Evolutionary conservation across 53 echinoderm and acorn worm species (phyloP).

Genomic region (Henricia sp.): DNA sequence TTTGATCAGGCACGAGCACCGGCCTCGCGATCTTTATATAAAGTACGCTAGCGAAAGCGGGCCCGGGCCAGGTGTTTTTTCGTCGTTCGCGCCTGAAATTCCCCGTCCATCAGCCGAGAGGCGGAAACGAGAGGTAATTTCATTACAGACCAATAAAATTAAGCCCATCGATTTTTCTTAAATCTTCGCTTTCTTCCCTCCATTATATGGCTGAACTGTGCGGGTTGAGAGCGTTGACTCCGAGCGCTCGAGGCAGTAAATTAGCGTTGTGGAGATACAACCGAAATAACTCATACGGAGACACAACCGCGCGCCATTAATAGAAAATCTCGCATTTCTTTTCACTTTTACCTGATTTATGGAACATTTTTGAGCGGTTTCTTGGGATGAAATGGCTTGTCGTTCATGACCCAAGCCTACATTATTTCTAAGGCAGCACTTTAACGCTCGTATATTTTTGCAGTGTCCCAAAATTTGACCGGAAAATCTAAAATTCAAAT

Average conservation of each 20-base stretch:
- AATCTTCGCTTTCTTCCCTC: constrained; percentile 37
- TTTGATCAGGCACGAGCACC: no score
- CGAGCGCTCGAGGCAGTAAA: constrained; percentile 51
- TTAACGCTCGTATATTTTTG: no score
- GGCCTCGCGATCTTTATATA: background rate
- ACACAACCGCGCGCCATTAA: no score
- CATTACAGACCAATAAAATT: constrained; percentile 66
- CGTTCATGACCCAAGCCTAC: no score
- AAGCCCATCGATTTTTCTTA: constrained; percentile 57
- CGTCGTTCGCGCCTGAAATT: constrained; percentile 55
- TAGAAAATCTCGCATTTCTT: no score
- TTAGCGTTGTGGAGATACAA: constrained; percentile 39
- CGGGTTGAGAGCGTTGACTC: constrained; percentile 46
- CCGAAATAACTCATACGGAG: constrained; percentile 13
- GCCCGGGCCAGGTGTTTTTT: constrained; percentile 59
- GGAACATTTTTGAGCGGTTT: no score
- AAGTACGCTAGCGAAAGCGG: constrained; percentile 11
- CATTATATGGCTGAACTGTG: constrained; percentile 61
- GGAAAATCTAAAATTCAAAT: no score
- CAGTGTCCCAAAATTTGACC: no score
- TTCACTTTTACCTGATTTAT: no score
- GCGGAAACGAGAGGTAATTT: constrained; percentile 64
- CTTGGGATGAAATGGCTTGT: no score
- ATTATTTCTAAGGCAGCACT: no score
- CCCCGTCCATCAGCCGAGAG: constrained; percentile 55